phyloP scores from a whole-genome alignment of 2,888 invertebrate species.

The Pristionchus japonicus region DNA sequence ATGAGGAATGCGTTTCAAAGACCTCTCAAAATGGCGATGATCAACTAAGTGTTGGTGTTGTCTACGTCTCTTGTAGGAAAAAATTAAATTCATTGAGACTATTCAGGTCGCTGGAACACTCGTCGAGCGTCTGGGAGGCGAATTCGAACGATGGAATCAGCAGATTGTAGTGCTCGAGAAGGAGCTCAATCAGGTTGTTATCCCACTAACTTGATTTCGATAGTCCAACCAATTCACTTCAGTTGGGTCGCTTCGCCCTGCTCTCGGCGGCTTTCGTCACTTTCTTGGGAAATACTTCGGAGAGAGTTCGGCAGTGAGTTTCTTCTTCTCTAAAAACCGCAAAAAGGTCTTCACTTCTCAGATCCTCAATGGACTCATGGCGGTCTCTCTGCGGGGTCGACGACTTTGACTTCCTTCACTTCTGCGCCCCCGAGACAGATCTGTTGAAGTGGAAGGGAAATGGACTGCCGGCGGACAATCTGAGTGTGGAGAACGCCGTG shows the following conservation, averaged over 20 bases:
- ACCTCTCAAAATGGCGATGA: slow-evolving; percentile 80
- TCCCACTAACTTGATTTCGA: neutral
- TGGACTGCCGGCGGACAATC: slow-evolving; percentile 86
- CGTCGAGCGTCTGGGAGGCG: slow-evolving; percentile 89
- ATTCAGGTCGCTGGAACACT: slow-evolving; percentile 84
- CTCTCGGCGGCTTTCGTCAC: slow-evolving; percentile 86
- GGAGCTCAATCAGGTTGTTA: slow-evolving; percentile 45
- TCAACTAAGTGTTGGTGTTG: neutral
- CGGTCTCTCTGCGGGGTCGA: slow-evolving; percentile 52
- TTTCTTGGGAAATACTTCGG: slow-evolving; percentile 84
- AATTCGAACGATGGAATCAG: slow-evolving; percentile 89
- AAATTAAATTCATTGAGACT: no score
- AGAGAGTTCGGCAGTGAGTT: slow-evolving; percentile 76
- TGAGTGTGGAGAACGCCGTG: slow-evolving; percentile 87
- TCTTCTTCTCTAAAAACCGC: no score
- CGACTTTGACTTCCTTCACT: slow-evolving; percentile 66
- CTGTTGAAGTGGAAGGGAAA: slow-evolving; percentile 80
- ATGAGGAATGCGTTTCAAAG: neutral
- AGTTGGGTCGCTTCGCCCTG: slow-evolving; percentile 80
- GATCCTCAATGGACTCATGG: slow-evolving; percentile 39
- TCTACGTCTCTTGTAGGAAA: no score
- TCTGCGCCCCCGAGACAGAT: slow-evolving; percentile 82
- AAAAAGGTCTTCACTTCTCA: neutral
- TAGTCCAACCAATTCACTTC: neutral
- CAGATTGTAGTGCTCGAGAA: slow-evolving; percentile 74